Evolutionary conservation across 2,113 vertebrate species (phyloP), one percentile per base, ranked within the genome.

Genomic region (Rhynchomys soricoides): DNA sequence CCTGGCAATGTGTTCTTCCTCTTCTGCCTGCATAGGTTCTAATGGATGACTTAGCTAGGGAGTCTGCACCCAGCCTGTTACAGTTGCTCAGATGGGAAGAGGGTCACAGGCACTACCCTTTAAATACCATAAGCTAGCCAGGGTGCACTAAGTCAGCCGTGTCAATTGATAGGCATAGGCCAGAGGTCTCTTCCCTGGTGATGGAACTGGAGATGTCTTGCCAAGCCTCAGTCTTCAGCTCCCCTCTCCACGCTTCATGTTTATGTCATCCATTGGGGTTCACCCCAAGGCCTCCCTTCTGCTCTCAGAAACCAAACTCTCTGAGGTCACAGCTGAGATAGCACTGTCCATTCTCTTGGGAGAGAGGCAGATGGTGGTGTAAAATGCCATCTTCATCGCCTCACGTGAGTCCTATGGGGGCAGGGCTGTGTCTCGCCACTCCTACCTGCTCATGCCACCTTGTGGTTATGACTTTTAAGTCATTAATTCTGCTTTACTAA

Each of bases 351-450:
- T 64, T 92, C 34, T 95, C 11, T 40, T 24, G 45, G 52, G 77
- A 31, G 81, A 29, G 17, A 11, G 71, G n/a, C 10, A 3, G 50
- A 43, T 31, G 2, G 13, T 71, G 8, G 52, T 9, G 24, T 40
- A 16, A 2, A 29, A 7, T 0, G 2, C 34, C 1, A n/a, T 40
- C 34, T 66, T 8, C 0, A 21, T 13, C 17, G 66, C 26, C 1
- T 21, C 0, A 0, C 7, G 66, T 16, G 43, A 4, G 4, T 40
- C 74, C 26, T 68, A 19, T 34, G 64, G 64, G 50, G 3, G 6
- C 43, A 1, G 62, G 71, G 15, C 12, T 9, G 45, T 15, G 10
- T 26, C 37, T 3, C 15, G 21, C 24, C n/a, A 13, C 40, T 16
- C 9, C 85, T 29, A 40, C 59, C 17, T 62, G 24, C 15, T 91